Base-by-base conservation (phyloP, 2,888 invertebrate genomes). In the Parnassius smintheus region DNA sequence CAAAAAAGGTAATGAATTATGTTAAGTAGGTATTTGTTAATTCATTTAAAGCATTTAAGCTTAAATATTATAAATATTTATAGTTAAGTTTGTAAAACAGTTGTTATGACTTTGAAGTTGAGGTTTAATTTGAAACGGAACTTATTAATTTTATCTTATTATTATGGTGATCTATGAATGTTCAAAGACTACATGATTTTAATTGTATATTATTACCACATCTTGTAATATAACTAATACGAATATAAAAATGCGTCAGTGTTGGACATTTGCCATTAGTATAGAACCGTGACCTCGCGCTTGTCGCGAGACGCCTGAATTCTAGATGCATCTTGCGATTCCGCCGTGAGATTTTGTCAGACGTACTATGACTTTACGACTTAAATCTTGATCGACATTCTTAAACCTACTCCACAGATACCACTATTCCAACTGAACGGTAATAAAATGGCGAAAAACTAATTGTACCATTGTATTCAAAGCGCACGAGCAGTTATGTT, bases 391-490 rank as follows among this genome's bases (percentile, higher is more conserved):
- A 49, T n/a, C 49, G 8, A 4, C 1, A 49, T 49, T 8, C 49
- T 3, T 8, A 13, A 49, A 13, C 49, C 9, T 9, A 49, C 3
- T 12, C 49, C 0, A 49, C 49, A 13, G 22, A 0, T 51, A 25
- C 4, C 25, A 25, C 25, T 2, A 51, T 3, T 11, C 11, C n/a
- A n/a, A 54, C 42, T 46, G 59, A 56, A 46, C 53, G 64, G 62
- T 61, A 66, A 70, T 83, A 82, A 81, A 82, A 78, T 41, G 65
- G 69, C 72, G 66, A 72, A 80, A 82, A 82, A 82, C 77, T 81
- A 75, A 83, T 82, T 71, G 76, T 65, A 68, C 80, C 71, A 90
- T 90, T 89, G 89, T 91, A 91, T 91, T 87, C 88, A 78, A 88
- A 88, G 72, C 78, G 66, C 80, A 88, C 82, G 83, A 78, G 81